Base-by-base conservation (phyloP, 2,888 invertebrate species). In the Protonemura montana region DNA sequence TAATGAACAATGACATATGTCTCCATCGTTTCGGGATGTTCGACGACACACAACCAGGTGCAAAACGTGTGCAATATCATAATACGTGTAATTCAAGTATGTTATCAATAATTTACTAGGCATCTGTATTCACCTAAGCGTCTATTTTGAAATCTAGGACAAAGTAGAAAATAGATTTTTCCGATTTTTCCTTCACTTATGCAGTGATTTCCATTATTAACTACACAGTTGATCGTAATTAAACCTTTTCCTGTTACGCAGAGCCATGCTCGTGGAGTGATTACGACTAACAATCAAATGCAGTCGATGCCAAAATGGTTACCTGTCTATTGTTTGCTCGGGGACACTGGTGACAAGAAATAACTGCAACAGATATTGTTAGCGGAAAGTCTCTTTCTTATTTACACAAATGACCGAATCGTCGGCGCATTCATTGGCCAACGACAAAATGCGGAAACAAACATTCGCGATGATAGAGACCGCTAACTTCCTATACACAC, bases 401-500 rank as follows among this genome's bases (percentile, higher is more conserved):
- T 35, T 3, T 35, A 35, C 35, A 6, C 10, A 10, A 35, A 35
- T 10, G 35, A 35, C 35, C 10, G 35, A 35, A 35, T 3, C 35
- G 5, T 35, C 35, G 35, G 35, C 35, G 35, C 35, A 35, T 35
- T 35, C 59, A 16, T 35, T 35, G 35, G 35, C 35, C 35, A 6
- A 35, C 3, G 35, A 59, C 21, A 59, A 59, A 10, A 59, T 59
- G 21, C 13, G 59, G 59, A 81, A 81, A 30, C 81, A 81, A 81
- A 81, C 29, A 29, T 30, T 81, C 81, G 27, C 25, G 81, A 29
- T 27, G 29, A 59, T 10, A 59, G 59, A 59, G 81, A 81, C 81
- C 81, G 81, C 81, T 81, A 81, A 29, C 81, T 81, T 81, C 81
- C 81, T 81, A 81, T 30, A 27, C 16, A 26, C 16, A 26, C 35